Evolutionary conservation across 2,113 vertebrate genomes (phyloP).

Genomic region (Pseudonaja textilis): DNA sequence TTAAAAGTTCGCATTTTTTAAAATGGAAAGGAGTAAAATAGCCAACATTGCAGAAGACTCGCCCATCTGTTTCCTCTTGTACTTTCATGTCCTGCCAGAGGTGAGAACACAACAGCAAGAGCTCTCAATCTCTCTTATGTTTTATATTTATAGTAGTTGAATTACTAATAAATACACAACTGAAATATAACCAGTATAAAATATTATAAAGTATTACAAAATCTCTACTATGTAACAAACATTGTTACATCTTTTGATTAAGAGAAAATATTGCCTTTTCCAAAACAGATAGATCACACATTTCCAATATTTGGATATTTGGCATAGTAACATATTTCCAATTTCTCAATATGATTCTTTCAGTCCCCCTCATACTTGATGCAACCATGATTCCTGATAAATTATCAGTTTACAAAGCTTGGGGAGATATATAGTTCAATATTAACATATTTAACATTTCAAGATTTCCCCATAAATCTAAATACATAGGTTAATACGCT

Average conservation of each 20-base stretch:
- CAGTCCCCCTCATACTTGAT: neutral
- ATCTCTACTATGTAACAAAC: neutral
- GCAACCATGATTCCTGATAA: neutral
- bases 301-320: neutral
- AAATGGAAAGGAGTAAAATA: neutral
- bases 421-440: neutral
- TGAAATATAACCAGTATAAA: neutral
- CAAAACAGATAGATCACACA: neutral
- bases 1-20: neutral
- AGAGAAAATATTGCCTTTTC: neutral
- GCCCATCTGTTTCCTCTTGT: neutral
- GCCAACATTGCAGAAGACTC: neutral
- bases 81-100: neutral
- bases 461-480: neutral
- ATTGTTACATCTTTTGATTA: neutral
- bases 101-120: neutral
- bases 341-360: neutral
- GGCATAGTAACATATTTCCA: neutral
- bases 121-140: neutral
- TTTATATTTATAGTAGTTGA: neutral
- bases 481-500: neutral
- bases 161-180: neutral
- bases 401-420: neutral
- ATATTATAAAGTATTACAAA: neutral
- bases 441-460: neutral